Evolutionary conservation across 2,113 vertebrate genomes (phyloP), one percentile per base, ranked within the genome.

Genomic region (Aphyosemion australe): DNA sequence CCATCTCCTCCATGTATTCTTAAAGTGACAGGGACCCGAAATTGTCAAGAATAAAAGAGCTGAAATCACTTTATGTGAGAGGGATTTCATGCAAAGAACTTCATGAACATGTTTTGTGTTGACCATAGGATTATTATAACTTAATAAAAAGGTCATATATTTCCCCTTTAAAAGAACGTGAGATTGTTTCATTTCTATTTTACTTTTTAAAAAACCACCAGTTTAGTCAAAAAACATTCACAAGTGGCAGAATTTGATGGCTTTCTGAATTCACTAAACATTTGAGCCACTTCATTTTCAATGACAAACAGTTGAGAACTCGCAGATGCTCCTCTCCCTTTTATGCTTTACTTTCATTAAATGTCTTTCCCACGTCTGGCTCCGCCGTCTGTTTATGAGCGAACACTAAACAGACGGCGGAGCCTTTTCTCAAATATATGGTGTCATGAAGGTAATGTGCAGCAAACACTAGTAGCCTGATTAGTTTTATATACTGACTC

Each of bases 361-460:
- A 58, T 4, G 19, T 26, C 46, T 63, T 82, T 80, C 74, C 58
- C 13, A 45, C 69, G 62, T 61, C 49, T 39, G 39, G 51, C 59
- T 80, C 64, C 58, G 66, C 54, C 55, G 57, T 52, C 72, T 85
- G 76, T 79, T 82, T 78, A 68, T 51, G 66, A 79, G 78, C 73
- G 19, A 57, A 79, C 69, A 84, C 81, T 75, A 69, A 82, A 78
- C 80, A 84, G 83, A 82, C 43, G 67, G 74, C 37, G 60, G 21
- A 53, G 54, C 51, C 34, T 57, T 55, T 20, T 66, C 26, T 83
- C 31, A 57, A 53, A 79, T 72, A 52, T 13, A 78, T 58, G 52
- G 39, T 1, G 15, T 54, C 9, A 48, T 5, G 31, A 65, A 49
- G 8, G 12, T 41, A 56, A 77, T 41, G 54, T 54, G 65, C 56